Evolutionary conservation across 2,113 vertebrate genomes (phyloP).

Genomic region (Eulacestoma nigropectus): DNA sequence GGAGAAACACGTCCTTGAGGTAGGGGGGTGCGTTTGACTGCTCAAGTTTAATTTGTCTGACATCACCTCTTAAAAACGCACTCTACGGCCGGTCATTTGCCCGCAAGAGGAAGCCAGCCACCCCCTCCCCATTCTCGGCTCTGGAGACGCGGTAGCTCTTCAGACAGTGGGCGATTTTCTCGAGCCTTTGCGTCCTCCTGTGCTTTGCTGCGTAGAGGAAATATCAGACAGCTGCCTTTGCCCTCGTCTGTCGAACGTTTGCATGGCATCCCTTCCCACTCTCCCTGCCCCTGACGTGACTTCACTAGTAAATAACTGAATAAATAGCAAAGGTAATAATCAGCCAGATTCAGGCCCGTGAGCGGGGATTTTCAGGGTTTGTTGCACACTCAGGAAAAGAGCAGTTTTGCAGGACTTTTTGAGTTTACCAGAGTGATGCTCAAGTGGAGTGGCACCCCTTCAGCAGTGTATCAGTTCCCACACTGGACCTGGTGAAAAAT

Average conservation of each 20-base stretch:
- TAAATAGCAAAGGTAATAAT: not conserved
- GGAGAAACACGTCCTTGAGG: not conserved
- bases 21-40: not conserved
- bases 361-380: not conserved
- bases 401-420: not conserved
- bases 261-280: not conserved
- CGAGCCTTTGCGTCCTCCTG: not conserved
- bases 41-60: slow-evolving; percentile 3
- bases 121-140: not conserved
- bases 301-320: not conserved
- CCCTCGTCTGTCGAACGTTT: not conserved
- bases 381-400: not conserved
- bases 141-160: not conserved
- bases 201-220: not conserved
- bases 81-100: not conserved
- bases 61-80: slow-evolving; percentile 24
- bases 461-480: not conserved
- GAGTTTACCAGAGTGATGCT: not conserved
- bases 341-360: not conserved
- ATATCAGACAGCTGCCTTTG: not conserved
- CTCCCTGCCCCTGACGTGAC: not conserved
- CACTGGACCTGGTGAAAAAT: not conserved
- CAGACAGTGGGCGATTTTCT: not conserved
- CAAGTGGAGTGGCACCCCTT: not conserved
- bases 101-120: not conserved